Evolutionary conservation across 2,888 invertebrate species (phyloP), one percentile per base, ranked within the genome.

Genomic region (Cetonia aurata): DNA sequence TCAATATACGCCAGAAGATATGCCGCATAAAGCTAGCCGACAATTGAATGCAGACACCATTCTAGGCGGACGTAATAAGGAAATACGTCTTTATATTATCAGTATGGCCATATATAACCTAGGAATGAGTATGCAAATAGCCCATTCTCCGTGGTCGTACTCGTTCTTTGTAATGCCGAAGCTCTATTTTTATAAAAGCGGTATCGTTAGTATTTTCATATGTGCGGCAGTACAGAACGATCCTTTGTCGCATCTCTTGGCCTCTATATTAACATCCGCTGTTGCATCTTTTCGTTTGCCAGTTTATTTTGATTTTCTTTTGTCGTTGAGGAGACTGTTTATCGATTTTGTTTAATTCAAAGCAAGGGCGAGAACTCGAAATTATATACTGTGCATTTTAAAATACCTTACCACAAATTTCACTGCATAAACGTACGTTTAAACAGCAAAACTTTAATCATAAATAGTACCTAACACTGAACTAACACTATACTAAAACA

Each of bases 21-120:
- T 33, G 13, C 17, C 17, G 12, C 6, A 50, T 52, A 65, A 65
- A 65, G 50, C 17, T 17, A 37, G 37, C 62, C 50, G 62, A 37
- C 62, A 65, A 50, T 50, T 65, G 50, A 48, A 41, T 37, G 33
- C 50, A 12, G 37, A 31, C 13, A 33, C 31, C 37, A 37, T 17
- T 15, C 33, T 52, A 33, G 25, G 37, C 10, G 33, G 6, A 15
- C 37, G 17, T 65, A 65, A 65, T 52, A 65, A 65, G 62, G 62
- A 65, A 50, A 65, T 65, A 48, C 13, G 62, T 65, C 62, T 65
- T 65, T 65, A 65, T 50, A 65, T 65, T 17, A 50, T 65, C 50
- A 65, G 33, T 42, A 44, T 41, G 42, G 37, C 10, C 37, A 8
- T 37, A 37, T 17, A 57, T 52, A 65, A 17, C 33, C 62, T 15